These are phyloP conservation scores for Pharmacophagus antenor DNA, from an alignment of 2,888 invertebrate species.

Conservation along the genomic window DNA sequence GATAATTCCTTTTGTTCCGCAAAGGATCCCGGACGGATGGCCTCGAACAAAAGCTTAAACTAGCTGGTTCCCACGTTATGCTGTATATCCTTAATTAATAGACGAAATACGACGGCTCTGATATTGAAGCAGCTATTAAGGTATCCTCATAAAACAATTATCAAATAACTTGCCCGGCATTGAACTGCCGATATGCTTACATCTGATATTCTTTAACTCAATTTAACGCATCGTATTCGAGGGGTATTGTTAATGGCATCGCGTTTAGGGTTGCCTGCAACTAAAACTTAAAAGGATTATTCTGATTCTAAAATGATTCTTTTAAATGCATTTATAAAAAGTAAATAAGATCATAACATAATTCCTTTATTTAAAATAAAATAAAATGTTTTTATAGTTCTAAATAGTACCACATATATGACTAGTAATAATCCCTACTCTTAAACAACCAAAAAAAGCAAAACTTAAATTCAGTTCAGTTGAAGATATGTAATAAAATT, in stretches of 20 bases:
- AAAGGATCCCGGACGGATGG: conserved; percentile 64
- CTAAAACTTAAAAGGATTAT: background rate
- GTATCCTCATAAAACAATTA: conserved; percentile 77
- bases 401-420: background rate
- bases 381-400: background rate
- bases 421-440: background rate
- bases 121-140: conserved; percentile 70
- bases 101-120: conserved; percentile 60
- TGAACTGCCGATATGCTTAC: conserved; percentile 50
- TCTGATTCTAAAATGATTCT: too few relatives aligned
- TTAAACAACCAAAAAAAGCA: background rate
- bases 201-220: conserved; percentile 61
- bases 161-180: conserved; percentile 65
- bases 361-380: background rate
- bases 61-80: conserved; percentile 70
- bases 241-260: conserved; percentile 46
- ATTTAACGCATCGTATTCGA: conserved; percentile 65
- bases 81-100: conserved; percentile 68
- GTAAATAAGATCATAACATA: too few relatives aligned
- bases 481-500: conserved; percentile 13
- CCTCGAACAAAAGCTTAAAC: conserved; percentile 46
- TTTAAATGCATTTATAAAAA: too few relatives aligned
- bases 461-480: background rate
- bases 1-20: conserved; percentile 62
- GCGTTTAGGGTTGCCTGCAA: conserved; percentile 32